phyloP scores from a whole-genome alignment of 2,888 invertebrate species.

The Parapristionchus giblindavisi region DNA sequence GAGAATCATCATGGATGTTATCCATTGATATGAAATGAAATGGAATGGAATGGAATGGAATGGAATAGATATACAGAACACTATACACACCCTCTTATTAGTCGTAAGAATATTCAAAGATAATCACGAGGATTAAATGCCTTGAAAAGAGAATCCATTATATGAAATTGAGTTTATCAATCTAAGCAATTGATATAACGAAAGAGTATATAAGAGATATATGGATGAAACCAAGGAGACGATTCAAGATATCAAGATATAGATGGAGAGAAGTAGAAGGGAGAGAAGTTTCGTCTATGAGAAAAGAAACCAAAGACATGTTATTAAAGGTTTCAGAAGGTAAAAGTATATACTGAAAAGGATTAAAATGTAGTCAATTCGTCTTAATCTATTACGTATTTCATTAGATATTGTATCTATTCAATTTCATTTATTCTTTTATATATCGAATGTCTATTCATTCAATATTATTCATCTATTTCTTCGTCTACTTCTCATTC shows the following conservation, averaged over 20 bases:
- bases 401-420: too few relatives aligned
- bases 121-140: neutral
- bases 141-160: slow-evolving; percentile 20
- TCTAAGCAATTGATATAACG: too few relatives aligned
- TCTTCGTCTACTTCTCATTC: neutral
- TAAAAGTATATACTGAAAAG: neutral
- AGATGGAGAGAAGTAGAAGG: neutral
- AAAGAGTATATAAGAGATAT: too few relatives aligned
- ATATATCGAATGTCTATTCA: neutral
- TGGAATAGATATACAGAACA: too few relatives aligned
- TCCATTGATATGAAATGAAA: too few relatives aligned
- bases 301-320: too few relatives aligned
- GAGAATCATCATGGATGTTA: neutral
- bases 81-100: too few relatives aligned
- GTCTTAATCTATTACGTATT: too few relatives aligned
- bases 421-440: too few relatives aligned
- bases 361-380: too few relatives aligned
- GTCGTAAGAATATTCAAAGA: slow-evolving; percentile 4
- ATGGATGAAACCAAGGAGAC: slow-evolving; percentile 30
- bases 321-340: too few relatives aligned
- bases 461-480: neutral
- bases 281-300: neutral
- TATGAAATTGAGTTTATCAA: neutral
- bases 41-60: too few relatives aligned
- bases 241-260: neutral